A percentile compares a stretch with the other conserved stretches of the same genome.
Evolutionary conservation across 2,797 vertebrate species (phyloP).

Genomic region (Chrysocyon brachyurus): DNA sequence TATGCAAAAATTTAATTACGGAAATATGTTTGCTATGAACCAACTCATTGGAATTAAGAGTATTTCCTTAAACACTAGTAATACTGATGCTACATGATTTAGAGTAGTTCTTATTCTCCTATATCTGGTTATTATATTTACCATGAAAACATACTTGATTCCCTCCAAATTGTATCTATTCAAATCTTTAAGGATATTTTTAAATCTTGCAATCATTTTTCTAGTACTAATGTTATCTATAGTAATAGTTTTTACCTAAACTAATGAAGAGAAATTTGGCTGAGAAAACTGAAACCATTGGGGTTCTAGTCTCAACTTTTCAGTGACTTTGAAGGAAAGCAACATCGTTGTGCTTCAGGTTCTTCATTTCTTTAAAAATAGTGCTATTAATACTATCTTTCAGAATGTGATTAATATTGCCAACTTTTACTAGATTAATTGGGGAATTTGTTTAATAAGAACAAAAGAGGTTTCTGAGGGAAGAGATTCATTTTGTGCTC

Average conservation of each 20-base stretch:
- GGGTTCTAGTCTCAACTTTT: not conserved
- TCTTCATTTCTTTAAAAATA: slow-evolving; percentile 10
- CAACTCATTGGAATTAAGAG: not conserved
- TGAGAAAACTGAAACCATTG: not conserved
- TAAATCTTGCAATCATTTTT: not conserved
- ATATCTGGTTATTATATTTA: not conserved
- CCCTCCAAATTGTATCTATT: not conserved
- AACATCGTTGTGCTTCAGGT: not conserved
- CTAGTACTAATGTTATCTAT: not conserved
- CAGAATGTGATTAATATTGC: not conserved
- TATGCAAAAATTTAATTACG: not conserved
- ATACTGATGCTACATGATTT: not conserved
- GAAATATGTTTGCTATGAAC: not conserved
- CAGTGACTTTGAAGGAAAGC: slow-evolving; percentile 11
- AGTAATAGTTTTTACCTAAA: not conserved
- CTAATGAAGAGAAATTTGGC: not conserved
- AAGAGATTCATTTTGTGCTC: not conserved
- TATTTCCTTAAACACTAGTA: not conserved
- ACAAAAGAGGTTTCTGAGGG: not conserved
- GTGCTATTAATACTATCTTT: not conserved
- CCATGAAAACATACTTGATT: not conserved
- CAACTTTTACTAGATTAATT: not conserved
- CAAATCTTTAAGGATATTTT: not conserved
- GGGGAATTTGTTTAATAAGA: not conserved
- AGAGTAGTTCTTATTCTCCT: not conserved